Evolutionary conservation across 2,888 invertebrate genomes (phyloP).

Genomic region (Ophonus ardosiacus): DNA sequence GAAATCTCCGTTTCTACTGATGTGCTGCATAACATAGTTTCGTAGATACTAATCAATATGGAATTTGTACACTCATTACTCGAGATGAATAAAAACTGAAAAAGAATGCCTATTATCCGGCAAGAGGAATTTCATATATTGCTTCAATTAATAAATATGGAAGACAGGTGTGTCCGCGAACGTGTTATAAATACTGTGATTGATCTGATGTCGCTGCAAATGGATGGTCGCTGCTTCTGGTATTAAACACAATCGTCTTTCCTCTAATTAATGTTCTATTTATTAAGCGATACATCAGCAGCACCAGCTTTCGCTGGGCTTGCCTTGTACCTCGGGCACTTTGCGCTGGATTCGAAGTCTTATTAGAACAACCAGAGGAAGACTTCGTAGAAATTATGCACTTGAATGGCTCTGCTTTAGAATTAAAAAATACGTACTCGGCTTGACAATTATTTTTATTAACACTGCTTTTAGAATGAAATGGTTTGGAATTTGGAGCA

Average conservation of each 20-base stretch:
- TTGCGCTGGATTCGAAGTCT: background rate
- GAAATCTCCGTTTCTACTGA: too few species aligned
- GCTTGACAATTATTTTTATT: too few species aligned
- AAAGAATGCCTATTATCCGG: constrained; percentile 58
- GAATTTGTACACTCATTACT: constrained; percentile 49
- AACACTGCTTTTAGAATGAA: too few species aligned
- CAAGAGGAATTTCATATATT: constrained; percentile 59
- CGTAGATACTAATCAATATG: constrained; percentile 42
- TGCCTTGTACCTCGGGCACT: constrained; percentile 14
- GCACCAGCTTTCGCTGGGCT: constrained; percentile 29
- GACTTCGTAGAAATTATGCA: background rate
- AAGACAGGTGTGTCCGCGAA: constrained; percentile 57
- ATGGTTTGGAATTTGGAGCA: too few species aligned
- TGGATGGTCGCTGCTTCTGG: constrained; percentile 54
- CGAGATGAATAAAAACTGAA: constrained; percentile 22
- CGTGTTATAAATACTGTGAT: constrained; percentile 61
- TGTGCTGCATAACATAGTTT: background rate
- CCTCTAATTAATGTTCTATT: constrained; percentile 60
- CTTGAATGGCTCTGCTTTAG: background rate
- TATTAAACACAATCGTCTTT: constrained; percentile 58
- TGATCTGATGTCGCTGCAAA: constrained; percentile 56
- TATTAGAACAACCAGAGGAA: background rate
- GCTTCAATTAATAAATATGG: constrained; percentile 62
- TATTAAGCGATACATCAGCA: constrained; percentile 48
- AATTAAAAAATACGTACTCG: background rate